Conservation (phyloP, 2,888 invertebrate species). For the Cerceris ruficornis region DNA sequence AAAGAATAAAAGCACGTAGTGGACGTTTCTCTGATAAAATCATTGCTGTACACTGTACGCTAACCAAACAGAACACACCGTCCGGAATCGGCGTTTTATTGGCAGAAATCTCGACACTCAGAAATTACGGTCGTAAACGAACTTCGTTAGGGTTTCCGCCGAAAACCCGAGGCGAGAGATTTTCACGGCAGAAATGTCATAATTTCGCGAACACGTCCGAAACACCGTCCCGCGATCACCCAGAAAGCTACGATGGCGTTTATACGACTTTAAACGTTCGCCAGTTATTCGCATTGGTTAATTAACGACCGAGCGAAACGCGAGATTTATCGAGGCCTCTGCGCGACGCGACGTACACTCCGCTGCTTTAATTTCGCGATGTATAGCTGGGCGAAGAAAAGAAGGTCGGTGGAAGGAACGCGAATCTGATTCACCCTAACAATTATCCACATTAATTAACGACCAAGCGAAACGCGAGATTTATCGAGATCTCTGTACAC, state of each 20-base stretch:
- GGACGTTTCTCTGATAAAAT: too few species aligned
- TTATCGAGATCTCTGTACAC: slow-evolving; percentile 34
- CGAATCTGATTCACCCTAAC: too few species aligned
- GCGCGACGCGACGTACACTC: background rate
- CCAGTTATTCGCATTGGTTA: slow-evolving; percentile 29
- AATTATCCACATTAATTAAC: slow-evolving; percentile 32
- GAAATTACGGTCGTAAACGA: too few species aligned
- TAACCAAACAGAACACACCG: too few species aligned
- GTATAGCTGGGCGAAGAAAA: too few species aligned
- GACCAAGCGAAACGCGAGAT: slow-evolving; percentile 21
- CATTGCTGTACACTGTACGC: too few species aligned
- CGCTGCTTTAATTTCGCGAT: slow-evolving; percentile 40
- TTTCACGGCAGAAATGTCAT: background rate
- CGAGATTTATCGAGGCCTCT: slow-evolving; percentile 40
- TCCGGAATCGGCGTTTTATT: too few species aligned
- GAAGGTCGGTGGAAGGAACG: too few species aligned
- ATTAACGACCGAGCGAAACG: slow-evolving; percentile 16
- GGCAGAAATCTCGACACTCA: too few species aligned
- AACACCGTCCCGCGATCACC: slow-evolving; percentile 20
- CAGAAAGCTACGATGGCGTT: slow-evolving; percentile 22
- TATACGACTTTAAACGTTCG: slow-evolving; percentile 37
- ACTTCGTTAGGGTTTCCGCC: background rate
- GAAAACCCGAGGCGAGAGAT: background rate
- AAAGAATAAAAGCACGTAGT: too few species aligned
- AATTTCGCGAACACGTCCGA: too few species aligned